A percentile compares a stretch with the other conserved stretches of the same genome.
Evolutionary conservation across 2,888 invertebrate genomes (phyloP).

Genomic region (Scaptomyza polygonia): DNA sequence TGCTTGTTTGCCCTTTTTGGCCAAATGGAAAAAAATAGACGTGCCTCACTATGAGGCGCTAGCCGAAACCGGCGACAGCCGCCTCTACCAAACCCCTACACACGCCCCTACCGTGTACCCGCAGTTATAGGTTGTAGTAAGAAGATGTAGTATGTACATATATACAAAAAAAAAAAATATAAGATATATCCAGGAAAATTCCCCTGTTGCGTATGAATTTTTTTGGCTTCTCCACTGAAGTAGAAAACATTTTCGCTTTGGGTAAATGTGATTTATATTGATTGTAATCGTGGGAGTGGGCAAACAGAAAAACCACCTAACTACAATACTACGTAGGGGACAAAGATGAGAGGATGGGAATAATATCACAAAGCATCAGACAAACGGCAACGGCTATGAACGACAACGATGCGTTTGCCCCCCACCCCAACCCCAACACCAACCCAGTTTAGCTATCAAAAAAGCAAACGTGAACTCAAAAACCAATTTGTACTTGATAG

Average conservation of each 20-base stretch:
- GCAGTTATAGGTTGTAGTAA: constrained; percentile 43
- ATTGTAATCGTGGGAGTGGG: constrained; percentile 79
- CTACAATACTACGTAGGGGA: constrained; percentile 50
- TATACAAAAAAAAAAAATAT: no score
- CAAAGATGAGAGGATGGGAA: constrained; percentile 3
- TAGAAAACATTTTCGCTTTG: constrained; percentile 81
- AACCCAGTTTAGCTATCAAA: constrained; percentile 19
- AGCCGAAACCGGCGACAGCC: constrained; percentile 28
- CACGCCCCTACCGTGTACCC: constrained; percentile 30
- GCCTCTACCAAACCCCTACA: neutral
- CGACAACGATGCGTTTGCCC: constrained; percentile 25
- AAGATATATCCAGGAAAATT: constrained; percentile 50
- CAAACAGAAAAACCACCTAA: constrained; percentile 48
- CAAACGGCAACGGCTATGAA: constrained; percentile 52
- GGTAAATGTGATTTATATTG: constrained; percentile 82
- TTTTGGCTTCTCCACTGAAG: constrained; percentile 74
- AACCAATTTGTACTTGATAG: constrained; percentile 61
- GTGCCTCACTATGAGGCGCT: constrained; percentile 50
- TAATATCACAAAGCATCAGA: constrained; percentile 50
- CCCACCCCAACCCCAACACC: neutral
- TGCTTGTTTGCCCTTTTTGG: constrained; percentile 54
- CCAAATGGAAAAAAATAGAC: constrained; percentile 78
- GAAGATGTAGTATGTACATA: constrained; percentile 22
- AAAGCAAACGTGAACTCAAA: constrained; percentile 43
- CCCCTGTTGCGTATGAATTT: constrained; percentile 81